Evolutionary conservation across 2,113 vertebrate species (phyloP).

Genomic region (Aphyosemion australe): DNA sequence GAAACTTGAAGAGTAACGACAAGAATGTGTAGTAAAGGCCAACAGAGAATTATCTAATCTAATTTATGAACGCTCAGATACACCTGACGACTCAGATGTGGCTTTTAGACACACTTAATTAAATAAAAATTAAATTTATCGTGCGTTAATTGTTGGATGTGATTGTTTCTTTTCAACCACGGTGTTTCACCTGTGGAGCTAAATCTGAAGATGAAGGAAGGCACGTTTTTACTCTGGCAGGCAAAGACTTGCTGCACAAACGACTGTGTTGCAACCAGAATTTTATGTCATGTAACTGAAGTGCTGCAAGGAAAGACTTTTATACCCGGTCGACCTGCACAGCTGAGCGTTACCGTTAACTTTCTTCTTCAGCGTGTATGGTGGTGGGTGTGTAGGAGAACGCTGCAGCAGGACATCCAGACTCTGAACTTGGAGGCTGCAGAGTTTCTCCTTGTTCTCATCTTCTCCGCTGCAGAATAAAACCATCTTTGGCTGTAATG

Average conservation of each 20-base stretch:
- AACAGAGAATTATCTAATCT: not conserved
- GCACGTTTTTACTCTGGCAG: constrained; percentile 3
- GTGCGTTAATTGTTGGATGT: not conserved
- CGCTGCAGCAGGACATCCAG: constrained; percentile 77
- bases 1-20: constrained; percentile 48
- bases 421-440: constrained; percentile 52
- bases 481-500: constrained; percentile 77
- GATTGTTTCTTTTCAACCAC: no score
- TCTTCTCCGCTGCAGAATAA: constrained; percentile 77
- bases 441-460: constrained; percentile 6
- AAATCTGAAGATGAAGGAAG: not conserved
- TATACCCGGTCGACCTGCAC: not conserved
- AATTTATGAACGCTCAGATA: not conserved
- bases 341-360: constrained; percentile 81
- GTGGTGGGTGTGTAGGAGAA: constrained; percentile 46
- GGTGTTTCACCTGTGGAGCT: not conserved
- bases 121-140: not conserved
- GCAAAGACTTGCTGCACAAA: constrained; percentile 52
- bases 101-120: not conserved
- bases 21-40: constrained; percentile 47
- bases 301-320: not conserved
- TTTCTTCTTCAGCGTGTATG: constrained; percentile 64
- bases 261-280: constrained; percentile 39
- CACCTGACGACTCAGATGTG: not conserved
- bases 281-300: not conserved